Evolutionary conservation across 37 sponge, comb jelly and placozoan species (phyloP).

Genomic region (Diacarnus erythraeanus): DNA sequence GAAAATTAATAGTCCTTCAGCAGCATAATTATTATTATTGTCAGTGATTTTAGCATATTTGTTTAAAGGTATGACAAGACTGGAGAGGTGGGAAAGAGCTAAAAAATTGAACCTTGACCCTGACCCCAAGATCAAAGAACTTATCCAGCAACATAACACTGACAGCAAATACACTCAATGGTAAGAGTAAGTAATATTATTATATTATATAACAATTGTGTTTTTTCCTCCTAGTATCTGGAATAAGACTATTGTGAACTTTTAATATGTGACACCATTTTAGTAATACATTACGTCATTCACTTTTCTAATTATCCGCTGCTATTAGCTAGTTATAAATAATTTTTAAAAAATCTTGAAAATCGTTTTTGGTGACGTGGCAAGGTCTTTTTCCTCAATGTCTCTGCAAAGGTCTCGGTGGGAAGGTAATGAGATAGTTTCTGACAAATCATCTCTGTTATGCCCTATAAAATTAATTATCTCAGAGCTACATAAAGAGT

Average conservation of each 20-base stretch:
- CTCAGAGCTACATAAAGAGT: constrained; percentile 81
- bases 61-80: constrained; percentile 16
- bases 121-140: constrained; percentile 20
- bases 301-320: constrained; percentile 12
- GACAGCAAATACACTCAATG: constrained; percentile 51
- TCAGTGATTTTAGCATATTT: not conserved
- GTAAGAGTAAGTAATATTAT: constrained; percentile 22
- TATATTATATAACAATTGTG: not conserved
- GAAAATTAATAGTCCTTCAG: not conserved
- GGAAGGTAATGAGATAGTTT: constrained; percentile 30
- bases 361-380: constrained; percentile 15
- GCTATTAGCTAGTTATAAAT: not conserved
- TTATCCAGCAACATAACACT: constrained; percentile 34
- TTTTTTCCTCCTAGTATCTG: not conserved
- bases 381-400: not conserved
- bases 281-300: too few species aligned
- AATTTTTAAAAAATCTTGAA: not conserved
- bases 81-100: constrained; percentile 71
- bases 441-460: not conserved
- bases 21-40: not conserved
- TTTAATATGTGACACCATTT: too few species aligned
- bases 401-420: constrained; percentile 18
- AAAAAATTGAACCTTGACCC: constrained; percentile 45
- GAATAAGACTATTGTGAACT: not conserved
- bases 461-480: too few species aligned